These are phyloP conservation scores for Paraplagusia blochii DNA, from an alignment of 2,113 vertebrate species.

Conservation along the genomic window DNA sequence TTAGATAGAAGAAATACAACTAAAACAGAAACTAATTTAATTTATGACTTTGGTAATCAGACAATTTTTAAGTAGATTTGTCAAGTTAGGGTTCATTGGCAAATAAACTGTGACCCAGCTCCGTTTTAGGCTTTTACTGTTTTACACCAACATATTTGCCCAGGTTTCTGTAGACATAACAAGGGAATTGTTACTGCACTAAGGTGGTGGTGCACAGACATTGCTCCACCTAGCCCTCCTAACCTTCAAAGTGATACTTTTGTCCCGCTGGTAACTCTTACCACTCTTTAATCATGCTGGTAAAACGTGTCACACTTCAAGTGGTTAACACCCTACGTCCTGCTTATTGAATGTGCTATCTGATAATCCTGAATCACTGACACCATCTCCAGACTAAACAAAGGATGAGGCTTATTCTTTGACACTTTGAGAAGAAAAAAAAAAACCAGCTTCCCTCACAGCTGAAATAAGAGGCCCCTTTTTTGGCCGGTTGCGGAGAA, in stretches of 20 bases:
- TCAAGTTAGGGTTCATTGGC: too few species aligned
- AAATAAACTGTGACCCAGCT: too few species aligned
- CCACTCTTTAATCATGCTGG: slow-evolving; percentile 39
- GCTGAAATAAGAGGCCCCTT: slow-evolving; percentile 26
- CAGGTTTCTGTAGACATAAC: slow-evolving; percentile 39
- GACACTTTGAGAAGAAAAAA: background rate
- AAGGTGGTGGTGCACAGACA: slow-evolving; percentile 16
- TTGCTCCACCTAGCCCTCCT: slow-evolving; percentile 11
- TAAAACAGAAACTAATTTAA: too few species aligned
- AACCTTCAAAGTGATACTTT: slow-evolving; percentile 28
- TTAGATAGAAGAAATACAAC: too few species aligned
- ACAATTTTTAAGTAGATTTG: too few species aligned
- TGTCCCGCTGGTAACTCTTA: slow-evolving; percentile 16
- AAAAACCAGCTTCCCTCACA: slow-evolving; percentile 21
- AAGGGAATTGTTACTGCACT: slow-evolving; percentile 13
- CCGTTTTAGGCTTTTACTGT: background rate
- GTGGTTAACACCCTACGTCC: slow-evolving; percentile 21
- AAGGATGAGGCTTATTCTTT: background rate
- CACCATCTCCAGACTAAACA: slow-evolving; percentile 12
- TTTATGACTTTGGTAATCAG: too few species aligned
- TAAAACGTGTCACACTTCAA: slow-evolving; percentile 26
- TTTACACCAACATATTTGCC: background rate
- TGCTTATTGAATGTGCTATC: slow-evolving; percentile 47
- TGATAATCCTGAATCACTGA: slow-evolving; percentile 29
- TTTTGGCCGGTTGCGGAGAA: slow-evolving; percentile 13